These are phyloP conservation scores for Mycetomoellerius zeteki DNA, from an alignment of 1,140 invertebrate species.

Conservation along the genomic window DNA sequence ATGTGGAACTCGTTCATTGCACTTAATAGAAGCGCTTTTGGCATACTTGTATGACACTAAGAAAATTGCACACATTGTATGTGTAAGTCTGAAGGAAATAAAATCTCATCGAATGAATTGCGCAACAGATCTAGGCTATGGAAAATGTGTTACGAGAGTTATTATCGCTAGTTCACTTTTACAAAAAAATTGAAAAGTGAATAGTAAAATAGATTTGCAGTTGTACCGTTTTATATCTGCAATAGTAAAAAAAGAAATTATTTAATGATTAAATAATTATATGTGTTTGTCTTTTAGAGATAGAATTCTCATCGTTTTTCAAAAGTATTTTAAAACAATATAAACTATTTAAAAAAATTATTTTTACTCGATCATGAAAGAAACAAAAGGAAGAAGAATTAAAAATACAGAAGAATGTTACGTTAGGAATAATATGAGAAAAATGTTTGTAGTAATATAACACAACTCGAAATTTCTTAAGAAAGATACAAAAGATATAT, in stretches of 20 bases:
- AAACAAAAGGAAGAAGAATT: not conserved
- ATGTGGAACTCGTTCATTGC: slow-evolving; percentile 8
- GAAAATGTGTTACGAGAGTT: slow-evolving; percentile 7
- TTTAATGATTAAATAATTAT: too few relatives aligned
- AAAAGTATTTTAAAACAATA: not conserved
- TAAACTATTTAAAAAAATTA: not conserved
- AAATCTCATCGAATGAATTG: not conserved
- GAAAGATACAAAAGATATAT: too few relatives aligned
- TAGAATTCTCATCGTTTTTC: too few relatives aligned
- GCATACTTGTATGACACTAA: not conserved
- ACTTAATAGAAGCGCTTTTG: not conserved
- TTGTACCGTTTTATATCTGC: not conserved
- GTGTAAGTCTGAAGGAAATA: not conserved
- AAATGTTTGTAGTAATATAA: too few relatives aligned
- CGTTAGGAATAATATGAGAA: too few relatives aligned
- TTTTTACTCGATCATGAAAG: not conserved
- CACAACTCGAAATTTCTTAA: too few relatives aligned
- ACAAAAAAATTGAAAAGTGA: not conserved
- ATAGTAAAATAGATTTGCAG: not conserved
- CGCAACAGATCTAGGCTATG: slow-evolving; percentile 23
- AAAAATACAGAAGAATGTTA: too few relatives aligned
- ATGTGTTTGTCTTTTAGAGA: too few relatives aligned
- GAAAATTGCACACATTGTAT: not conserved
- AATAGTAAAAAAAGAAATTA: too few relatives aligned
- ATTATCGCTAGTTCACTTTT: not conserved